Base-by-base conservation (phyloP, 2,888 invertebrate species). In the Cerastis rubricosa region DNA sequence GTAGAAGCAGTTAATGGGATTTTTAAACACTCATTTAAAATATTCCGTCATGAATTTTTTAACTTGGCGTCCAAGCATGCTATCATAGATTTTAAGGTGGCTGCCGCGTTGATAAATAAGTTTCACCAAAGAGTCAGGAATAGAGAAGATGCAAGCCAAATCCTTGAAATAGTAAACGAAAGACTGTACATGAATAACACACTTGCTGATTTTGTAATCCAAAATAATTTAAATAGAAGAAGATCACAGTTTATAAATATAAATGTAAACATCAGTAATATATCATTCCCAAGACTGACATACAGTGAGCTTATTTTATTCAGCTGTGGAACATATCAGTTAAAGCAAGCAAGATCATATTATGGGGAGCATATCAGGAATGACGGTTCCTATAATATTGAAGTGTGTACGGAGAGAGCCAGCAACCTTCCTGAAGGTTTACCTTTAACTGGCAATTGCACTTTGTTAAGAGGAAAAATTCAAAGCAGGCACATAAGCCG, bases 221-320 rank as follows among this genome's bases (percentile, higher is more conserved):
- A n/a, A 19, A 67, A 67, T 67, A 67, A 74, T 59, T 47, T 66
- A 14, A 74, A 67, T 59, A 47, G 57, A 29, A 47, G 54, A 45
- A 22, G 59, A 11, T 1, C 66, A n/a, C 35, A 54, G n/a, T 57
- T 69, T 54, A 9, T 54, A 8, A 68, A 43, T 8, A 19, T 69
- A 43, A 54, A 69, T 69, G 43, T 40, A 17, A 69, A n/a, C 54
- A 19, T 43, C 1, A 25, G n/a, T 40, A 69, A 54, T 69, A 12
- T 40, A 45, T 17, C n/a, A 17, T 45, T 65, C 19, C 65, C 45
- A 65, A 45, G 65, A 25, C 11, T 65, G 45, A 65, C 65, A 19
- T 45, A 65, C 45, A 25, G 45, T 45, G 65, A 65, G 11, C 19
- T 66, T 5, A 47, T 47, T 8, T 47, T 45, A 66, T 66, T 47